A percentile compares a stretch with the other conserved stretches of the same genome.
Evolutionary conservation across 2,113 vertebrate species (phyloP).

Genomic region (Rhinichthys klamathensis): DNA sequence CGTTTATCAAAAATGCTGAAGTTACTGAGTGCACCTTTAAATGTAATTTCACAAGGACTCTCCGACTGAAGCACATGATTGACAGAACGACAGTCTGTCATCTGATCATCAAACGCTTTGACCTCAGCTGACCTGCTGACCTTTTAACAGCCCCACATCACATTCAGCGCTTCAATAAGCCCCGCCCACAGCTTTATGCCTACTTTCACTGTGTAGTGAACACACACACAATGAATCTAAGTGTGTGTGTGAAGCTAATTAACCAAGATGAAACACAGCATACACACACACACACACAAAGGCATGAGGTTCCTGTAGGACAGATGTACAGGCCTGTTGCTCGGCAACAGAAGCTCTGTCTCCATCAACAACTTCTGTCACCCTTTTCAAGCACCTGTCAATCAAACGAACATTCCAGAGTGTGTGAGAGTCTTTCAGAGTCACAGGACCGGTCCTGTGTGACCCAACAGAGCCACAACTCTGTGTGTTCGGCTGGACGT

Average conservation of each 20-base stretch:
- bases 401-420: slow-evolving; percentile 50
- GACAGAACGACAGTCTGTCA: slow-evolving; percentile 8
- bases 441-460: slow-evolving; percentile 50
- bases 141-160: slow-evolving; percentile 71
- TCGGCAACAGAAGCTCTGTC: slow-evolving; percentile 58
- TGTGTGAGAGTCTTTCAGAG: slow-evolving; percentile 62
- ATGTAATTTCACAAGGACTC: not conserved
- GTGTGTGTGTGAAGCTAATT: slow-evolving; percentile 35
- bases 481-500: not conserved
- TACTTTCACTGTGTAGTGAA: slow-evolving; percentile 63
- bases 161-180: slow-evolving; percentile 68
- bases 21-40: not conserved
- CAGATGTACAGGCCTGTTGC: slow-evolving; percentile 20
- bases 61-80: not conserved
- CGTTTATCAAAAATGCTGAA: not conserved
- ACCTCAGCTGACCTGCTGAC: slow-evolving; percentile 74
- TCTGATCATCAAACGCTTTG: slow-evolving; percentile 60
- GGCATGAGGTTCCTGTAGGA: slow-evolving; percentile 22
- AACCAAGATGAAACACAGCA: slow-evolving; percentile 27
- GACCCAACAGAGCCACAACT: slow-evolving; percentile 47
- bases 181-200: slow-evolving; percentile 62
- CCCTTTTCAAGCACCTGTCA: slow-evolving; percentile 61
- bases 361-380: slow-evolving; percentile 52
- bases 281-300: slow-evolving; percentile 34
- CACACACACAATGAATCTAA: slow-evolving; percentile 35